phyloP scores from a whole-genome alignment of 2,797 vertebrate genomes.

The Pipistrellus nathusii region DNA sequence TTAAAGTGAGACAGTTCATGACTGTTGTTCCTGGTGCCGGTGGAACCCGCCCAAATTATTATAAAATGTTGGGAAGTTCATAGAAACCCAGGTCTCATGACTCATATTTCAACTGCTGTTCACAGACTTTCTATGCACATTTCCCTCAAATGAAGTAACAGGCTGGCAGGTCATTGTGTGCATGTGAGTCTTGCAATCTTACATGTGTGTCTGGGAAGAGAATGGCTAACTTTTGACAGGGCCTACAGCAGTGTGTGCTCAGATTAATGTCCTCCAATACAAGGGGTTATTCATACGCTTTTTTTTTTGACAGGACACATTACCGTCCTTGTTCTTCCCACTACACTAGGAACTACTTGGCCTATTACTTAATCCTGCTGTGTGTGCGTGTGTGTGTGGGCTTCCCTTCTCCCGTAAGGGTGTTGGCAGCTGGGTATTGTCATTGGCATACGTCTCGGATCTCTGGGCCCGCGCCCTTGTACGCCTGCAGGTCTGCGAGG shows the following conservation, averaged over 20 bases:
- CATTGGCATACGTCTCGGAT: slow-evolving; percentile 95
- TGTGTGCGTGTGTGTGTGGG: neutral
- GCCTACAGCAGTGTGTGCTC: too few relatives aligned
- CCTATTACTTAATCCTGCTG: slow-evolving; percentile 59
- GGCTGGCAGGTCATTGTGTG: neutral
- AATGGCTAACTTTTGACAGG: neutral
- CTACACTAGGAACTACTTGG: slow-evolving; percentile 17
- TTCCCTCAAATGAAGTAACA: neutral
- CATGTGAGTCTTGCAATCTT: neutral
- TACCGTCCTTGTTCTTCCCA: slow-evolving; percentile 12
- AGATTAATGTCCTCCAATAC: neutral
- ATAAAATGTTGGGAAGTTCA: neutral
- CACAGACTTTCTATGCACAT: neutral
- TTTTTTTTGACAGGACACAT: slow-evolving; percentile 1
- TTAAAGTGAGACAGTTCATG: neutral
- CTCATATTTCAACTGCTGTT: neutral
- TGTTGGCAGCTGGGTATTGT: slow-evolving; percentile 42
- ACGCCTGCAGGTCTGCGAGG: slow-evolving; percentile 95
- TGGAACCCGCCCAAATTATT: neutral
- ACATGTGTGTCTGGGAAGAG: neutral
- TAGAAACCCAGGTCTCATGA: neutral
- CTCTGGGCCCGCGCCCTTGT: slow-evolving; percentile 98
- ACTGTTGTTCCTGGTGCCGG: neutral
- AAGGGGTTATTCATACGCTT: slow-evolving; percentile 23
- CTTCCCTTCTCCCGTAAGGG: neutral